Evolutionary conservation across 2,113 vertebrate species (phyloP), one percentile per base, ranked within the genome.

Genomic region (Tangachromis dhanisi): DNA sequence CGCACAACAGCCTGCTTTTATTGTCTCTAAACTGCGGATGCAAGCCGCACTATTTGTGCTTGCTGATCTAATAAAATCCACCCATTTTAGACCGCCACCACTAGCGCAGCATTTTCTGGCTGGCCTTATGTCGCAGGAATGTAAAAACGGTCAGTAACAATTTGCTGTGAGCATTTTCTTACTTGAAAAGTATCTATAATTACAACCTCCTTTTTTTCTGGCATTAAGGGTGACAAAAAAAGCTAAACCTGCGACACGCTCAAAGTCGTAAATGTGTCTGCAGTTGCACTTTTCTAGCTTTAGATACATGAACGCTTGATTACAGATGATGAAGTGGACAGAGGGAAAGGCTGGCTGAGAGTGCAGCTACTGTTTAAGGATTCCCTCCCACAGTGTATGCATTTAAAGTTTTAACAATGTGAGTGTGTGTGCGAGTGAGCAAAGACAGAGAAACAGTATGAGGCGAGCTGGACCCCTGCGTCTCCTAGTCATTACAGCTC

Each of bases 401-500:
- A 93, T 88, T 87, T 89, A 85, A 88, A 88, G 76, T 38, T 89
- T 86, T 83, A 88, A 86, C 83, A 81, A 40, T 76, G 79, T 45
- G 47, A 53, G 87, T 68, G 81, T 85, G 59, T 84, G 55, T 21
- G 68, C 54, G 80, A 11, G 83, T 8, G 76, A 63, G 83, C 6
- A 47, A 78, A 88, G 89, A 88, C 79, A 85, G 89, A 88, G 91
- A 80, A 90, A 86, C 85, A 89, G 89, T 86, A 85, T 81, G 93
- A 92, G 93, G 47, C 3, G 66, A 81, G 93, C 84, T 55, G 91
- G 91, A 92, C 92, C 93, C 92, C 94, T 89, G 91, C 45, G 84
- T 94, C 92, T 92, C 88, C 83, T 71, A 86, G 86, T 94, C 94
- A 95, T 96, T 95, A 94, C 88, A 93, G 94, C 93, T 95, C 93